Percentiles rank a stretch among this genome's conserved stretches.
phyloP scores from a whole-genome alignment of 2,888 invertebrate genomes.

The Heliothis peltigera region DNA sequence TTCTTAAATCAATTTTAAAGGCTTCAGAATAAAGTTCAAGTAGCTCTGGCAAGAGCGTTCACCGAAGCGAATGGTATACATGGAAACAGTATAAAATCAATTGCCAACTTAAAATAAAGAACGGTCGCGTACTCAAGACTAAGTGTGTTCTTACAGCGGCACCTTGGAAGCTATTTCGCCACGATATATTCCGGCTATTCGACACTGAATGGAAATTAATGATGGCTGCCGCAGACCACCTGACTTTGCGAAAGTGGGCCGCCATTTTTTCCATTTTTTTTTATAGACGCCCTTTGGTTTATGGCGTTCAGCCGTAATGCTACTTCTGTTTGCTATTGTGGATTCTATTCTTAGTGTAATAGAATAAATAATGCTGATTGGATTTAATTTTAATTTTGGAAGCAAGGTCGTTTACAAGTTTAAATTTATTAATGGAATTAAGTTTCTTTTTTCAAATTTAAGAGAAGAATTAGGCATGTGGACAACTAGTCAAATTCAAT shows the following conservation, averaged over 20 bases:
- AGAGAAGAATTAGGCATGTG: too few relatives aligned
- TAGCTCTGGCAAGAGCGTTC: slow-evolving; percentile 6
- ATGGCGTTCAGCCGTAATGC: slow-evolving; percentile 70
- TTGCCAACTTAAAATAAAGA: slow-evolving; percentile 67
- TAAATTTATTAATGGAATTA: background rate
- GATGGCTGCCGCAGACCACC: slow-evolving; percentile 81
- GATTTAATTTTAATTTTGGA: too few relatives aligned
- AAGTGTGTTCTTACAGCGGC: slow-evolving; percentile 58
- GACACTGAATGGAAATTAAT: slow-evolving; percentile 87
- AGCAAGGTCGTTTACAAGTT: slow-evolving; percentile 8
- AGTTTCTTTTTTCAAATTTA: background rate
- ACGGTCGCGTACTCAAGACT: slow-evolving; percentile 56
- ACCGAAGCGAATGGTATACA: slow-evolving; percentile 16
- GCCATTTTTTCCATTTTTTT: slow-evolving; percentile 76
- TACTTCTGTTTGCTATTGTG: slow-evolving; percentile 48
- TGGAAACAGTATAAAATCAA: slow-evolving; percentile 57
- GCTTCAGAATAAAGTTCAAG: slow-evolving; percentile 4
- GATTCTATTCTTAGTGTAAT: slow-evolving; percentile 22
- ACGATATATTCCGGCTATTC: slow-evolving; percentile 72
- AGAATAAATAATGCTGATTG: slow-evolving; percentile 22
- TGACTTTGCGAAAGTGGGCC: slow-evolving; percentile 80
- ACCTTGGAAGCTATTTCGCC: slow-evolving; percentile 58
- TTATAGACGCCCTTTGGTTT: slow-evolving; percentile 71
- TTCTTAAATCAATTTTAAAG: slow-evolving; percentile 6
- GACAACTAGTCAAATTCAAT: too few relatives aligned